Conservation (phyloP, 2,888 invertebrate genomes). For the Endomychus coccineus region DNA sequence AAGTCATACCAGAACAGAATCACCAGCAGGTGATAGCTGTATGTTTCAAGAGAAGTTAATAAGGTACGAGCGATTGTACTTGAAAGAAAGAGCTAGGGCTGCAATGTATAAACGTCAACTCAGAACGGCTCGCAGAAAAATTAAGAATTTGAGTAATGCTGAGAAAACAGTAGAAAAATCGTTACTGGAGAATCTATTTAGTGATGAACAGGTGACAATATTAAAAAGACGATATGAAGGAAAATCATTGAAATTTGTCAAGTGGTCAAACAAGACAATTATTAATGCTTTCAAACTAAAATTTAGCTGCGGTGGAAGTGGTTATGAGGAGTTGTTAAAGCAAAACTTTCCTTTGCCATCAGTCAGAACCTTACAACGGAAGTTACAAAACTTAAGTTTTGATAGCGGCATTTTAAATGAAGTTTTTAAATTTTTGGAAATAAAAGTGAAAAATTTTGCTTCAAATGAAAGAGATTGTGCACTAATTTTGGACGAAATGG, state of each 20-base stretch:
- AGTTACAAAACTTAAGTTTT: constrained; percentile 20
- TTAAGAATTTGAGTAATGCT: no score
- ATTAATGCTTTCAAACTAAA: constrained; percentile 17
- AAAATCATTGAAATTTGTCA: constrained; percentile 13
- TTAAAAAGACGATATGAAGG: constrained; percentile 1
- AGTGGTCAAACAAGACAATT: constrained; percentile 18
- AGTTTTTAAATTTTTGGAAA: constrained; percentile 18
- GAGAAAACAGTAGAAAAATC: no score
- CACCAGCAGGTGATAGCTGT: no score
- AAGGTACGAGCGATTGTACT: no score
- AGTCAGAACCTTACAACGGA: constrained; percentile 18
- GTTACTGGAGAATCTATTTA: no score
- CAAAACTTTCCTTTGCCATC: constrained; percentile 21
- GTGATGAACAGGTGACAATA: no score
- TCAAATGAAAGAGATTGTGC: constrained; percentile 14
- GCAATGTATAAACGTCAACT: no score
- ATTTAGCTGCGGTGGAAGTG: constrained; percentile 18
- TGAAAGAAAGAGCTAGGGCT: no score
- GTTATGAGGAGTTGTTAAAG: constrained; percentile 18
- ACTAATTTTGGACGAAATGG: constrained; percentile 21
- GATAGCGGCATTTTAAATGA: constrained; percentile 19
- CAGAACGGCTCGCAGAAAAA: no score
- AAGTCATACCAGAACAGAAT: no score
- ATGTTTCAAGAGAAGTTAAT: no score
- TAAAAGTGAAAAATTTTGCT: constrained; percentile 11